Evolutionary conservation across 2,797 vertebrate species (phyloP), one percentile per base, ranked within the genome.

Genomic region (Gadopsis bispinosus): DNA sequence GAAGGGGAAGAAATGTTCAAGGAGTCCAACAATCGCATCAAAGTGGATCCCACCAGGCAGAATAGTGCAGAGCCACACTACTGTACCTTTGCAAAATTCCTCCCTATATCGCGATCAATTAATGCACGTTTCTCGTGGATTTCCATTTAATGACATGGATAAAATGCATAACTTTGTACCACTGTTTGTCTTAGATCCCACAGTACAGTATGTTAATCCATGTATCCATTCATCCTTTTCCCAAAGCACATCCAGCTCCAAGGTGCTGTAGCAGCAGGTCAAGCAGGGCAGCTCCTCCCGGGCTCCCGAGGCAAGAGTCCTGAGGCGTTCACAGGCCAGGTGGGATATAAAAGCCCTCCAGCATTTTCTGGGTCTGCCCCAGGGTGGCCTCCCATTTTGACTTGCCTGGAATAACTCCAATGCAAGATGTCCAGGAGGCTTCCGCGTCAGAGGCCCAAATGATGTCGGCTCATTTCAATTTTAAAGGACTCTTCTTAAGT

Each of bases 11-110:
- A 87, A 84, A 90, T 80, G 74, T 78, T 90, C 75, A 81, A 78
- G 81, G 83, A 89, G 64, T 72, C 82, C 79, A 65, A 87, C 86
- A 89, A 91, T 87, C 83, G 87, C 89, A 89, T 92, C 87, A 92
- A 92, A 91, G 90, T 68, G 45, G n/a, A 64, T 75, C 75, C 58
- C 66, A 73, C 6, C 39, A 45, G 69, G 51, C 58, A 79, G 75
- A 29, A 80, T 68, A 68, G 64, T 31, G 61, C 8, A 20, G 54
- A 75, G 76, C 79, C n/a, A 17, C 45, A 67, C 61, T 19, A 35
- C 50, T 65, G 54, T 68, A 83, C 75, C 80, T 81, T 73, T 66
- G 33, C 17, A 33, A 69, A 50, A 76, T 56, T 20, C 7, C 11
- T 48, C 62, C 56, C n/a, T 53, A 16, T 14, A 22, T 41, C 39